These are phyloP conservation scores for Corbicula japonica DNA, from an alignment of 2,888 invertebrate genomes.

Conservation along the genomic window DNA sequence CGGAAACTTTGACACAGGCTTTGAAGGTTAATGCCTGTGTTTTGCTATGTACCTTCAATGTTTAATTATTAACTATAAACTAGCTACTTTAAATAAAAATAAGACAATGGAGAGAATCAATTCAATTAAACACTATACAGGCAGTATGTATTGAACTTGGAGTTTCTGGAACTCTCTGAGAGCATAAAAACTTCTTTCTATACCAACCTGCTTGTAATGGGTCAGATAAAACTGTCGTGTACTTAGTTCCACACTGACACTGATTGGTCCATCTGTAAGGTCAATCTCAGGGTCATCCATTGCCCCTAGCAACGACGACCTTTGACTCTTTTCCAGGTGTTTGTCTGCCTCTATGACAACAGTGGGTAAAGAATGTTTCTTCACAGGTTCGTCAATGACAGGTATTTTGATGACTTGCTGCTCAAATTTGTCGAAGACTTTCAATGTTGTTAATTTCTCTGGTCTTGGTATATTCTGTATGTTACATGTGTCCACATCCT, in stretches of 20 bases:
- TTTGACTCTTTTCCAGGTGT: slow-evolving; percentile 32
- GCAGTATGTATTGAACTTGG: no score
- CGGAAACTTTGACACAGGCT: no score
- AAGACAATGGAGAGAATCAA: no score
- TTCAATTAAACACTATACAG: no score
- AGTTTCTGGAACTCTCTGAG: no score
- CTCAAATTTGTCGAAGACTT: slow-evolving; percentile 17
- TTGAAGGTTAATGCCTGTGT: no score
- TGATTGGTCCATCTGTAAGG: slow-evolving; percentile 80
- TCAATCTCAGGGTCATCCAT: slow-evolving; percentile 77
- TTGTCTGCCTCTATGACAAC: slow-evolving; percentile 53
- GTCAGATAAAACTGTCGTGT: slow-evolving; percentile 76
- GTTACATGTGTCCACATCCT: slow-evolving; percentile 46
- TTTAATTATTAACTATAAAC: no score
- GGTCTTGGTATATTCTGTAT: slow-evolving; percentile 19
- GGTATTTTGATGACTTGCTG: slow-evolving; percentile 38
- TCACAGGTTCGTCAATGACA: slow-evolving; percentile 47
- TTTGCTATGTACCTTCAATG: no score
- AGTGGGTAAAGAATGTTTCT: slow-evolving; percentile 42
- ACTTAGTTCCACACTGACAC: slow-evolving; percentile 77
- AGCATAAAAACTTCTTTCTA: no score
- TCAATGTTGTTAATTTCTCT: slow-evolving; percentile 28
- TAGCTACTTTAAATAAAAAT: no score
- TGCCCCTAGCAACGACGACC: slow-evolving; percentile 51
- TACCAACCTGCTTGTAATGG: slow-evolving; percentile 79